Conservation (phyloP, 2,113 vertebrate genomes). For the Spea multiplicata region DNA sequence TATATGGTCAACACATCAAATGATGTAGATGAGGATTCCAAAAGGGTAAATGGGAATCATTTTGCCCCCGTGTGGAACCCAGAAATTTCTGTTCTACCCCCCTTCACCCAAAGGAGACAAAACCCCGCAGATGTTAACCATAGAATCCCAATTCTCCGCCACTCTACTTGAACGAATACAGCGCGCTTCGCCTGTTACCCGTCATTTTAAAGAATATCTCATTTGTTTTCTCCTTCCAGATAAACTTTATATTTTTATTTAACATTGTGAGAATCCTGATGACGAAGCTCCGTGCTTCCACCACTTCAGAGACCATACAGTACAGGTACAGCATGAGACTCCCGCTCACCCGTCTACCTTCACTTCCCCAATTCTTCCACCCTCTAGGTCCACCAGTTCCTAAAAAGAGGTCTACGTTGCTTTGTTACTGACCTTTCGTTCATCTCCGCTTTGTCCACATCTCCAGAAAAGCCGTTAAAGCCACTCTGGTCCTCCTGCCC, state of each 20-base stretch:
- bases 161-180: no score
- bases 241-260: conserved; percentile 95
- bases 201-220: background rate
- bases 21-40: no score
- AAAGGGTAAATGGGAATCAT: no score
- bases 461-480: conserved; percentile 94
- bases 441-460: background rate
- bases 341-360: background rate
- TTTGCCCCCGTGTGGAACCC: no score
- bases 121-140: no score
- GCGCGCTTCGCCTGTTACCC: background rate
- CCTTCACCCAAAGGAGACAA: no score
- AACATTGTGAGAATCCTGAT: conserved; percentile 95
- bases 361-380: background rate
- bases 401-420: background rate
- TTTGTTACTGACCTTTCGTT: background rate
- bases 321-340: conserved; percentile 65
- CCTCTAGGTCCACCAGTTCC: background rate
- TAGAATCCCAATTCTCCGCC: no score
- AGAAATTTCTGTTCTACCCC: no score
- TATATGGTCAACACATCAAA: no score
- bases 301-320: conserved; percentile 90
- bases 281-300: conserved; percentile 92
- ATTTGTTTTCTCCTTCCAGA: conserved; percentile 64
- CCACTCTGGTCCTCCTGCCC: conserved; percentile 91